Evolutionary conservation across 1,140 invertebrate genomes (phyloP), one percentile per base, ranked within the genome.

Genomic region (Sitobion miscanthi): DNA sequence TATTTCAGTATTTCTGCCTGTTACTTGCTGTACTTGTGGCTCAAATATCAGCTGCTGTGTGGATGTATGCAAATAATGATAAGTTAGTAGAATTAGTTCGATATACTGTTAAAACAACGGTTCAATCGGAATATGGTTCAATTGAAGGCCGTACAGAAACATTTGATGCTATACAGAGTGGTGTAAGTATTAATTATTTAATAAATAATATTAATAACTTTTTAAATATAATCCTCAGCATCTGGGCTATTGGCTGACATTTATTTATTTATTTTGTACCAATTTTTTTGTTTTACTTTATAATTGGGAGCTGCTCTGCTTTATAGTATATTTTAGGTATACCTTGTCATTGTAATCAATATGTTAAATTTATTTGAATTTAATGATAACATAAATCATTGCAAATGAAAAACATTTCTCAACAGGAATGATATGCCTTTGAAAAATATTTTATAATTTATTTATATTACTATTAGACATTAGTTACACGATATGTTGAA

Each of bases 21-120:
- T 95, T 98, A 85, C 95, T 98, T 82, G 96, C 98, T n/a, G 96
- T 97, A 85, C 96, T 98, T 94, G 97, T 97, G n/a, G 97, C 97
- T 38, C 97, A 98, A 96, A 96, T 97, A 69, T 97, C 97, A 4
- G 97, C 97, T 90, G 97, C 96, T 77, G 96, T 96, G 93, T 98
- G 97, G 97, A 96, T 96, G 42, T 97, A 97, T 95, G 96, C 96
- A 91, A 97, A 97, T 94, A 95, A 95, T 94, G 96, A 97, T 93
- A 96, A 96, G 94, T 95, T 98, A 62, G 96, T 97, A 95, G 95
- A 96, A 83, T 95, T 97, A 93, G 96, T 98, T 82, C 95, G 96
- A 93, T 95, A 95, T 42, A 96, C 96, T 90, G 96, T 97, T 30
- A 96, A 96, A 94, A 95, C 96, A 90, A 97, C 97, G 45, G 96